Percentiles rank a stretch among this genome's conserved stretches.
Conservation (phyloP, 64 coral and sea anemone genomes). For the Porites lutea region DNA sequence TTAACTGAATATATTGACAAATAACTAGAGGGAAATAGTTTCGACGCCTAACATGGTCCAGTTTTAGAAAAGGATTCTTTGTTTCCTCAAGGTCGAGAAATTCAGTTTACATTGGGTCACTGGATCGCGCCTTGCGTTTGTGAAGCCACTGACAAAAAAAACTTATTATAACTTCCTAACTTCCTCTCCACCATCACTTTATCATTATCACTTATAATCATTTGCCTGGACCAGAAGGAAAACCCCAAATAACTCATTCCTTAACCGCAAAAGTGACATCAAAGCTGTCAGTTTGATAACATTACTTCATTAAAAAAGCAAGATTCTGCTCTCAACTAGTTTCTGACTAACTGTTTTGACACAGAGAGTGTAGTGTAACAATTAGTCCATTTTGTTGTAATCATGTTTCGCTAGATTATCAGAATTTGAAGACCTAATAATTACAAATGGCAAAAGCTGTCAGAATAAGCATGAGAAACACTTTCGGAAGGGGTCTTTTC, state of each 20-base stretch:
- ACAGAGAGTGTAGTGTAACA: no score
- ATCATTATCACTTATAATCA: not conserved
- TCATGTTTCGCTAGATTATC: not conserved
- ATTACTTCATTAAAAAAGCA: conserved; percentile 2
- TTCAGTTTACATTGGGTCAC: no score
- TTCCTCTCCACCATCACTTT: not conserved
- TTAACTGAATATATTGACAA: not conserved
- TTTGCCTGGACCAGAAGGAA: not conserved
- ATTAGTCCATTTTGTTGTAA: not conserved
- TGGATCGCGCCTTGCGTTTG: no score
- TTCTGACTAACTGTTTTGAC: no score
- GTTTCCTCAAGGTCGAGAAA: no score
- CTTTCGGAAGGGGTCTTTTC: not conserved
- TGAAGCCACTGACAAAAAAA: not conserved
- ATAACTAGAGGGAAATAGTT: not conserved
- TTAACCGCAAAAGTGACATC: not conserved
- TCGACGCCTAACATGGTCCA: not conserved
- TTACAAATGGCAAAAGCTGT: no score
- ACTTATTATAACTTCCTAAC: not conserved
- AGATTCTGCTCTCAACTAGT: not conserved
- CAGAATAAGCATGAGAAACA: no score
- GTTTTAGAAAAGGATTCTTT: not conserved
- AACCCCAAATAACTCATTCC: not conserved
- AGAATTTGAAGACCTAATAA: not conserved
- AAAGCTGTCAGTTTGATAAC: not conserved